phyloP scores from a whole-genome alignment of 2,113 vertebrate genomes.

The Ellobius talpinus region DNA sequence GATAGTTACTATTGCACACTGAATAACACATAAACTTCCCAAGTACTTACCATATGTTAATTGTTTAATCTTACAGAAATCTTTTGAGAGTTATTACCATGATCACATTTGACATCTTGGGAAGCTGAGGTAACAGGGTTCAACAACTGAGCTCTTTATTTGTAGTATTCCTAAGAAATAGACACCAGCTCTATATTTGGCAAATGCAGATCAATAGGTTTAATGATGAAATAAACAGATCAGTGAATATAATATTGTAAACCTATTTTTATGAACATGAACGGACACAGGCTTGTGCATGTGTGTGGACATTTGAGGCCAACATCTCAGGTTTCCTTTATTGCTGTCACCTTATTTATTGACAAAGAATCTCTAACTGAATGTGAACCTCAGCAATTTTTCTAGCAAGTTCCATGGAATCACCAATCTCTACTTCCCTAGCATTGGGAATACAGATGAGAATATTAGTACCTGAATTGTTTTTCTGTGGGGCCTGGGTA shows the following conservation, averaged over 20 bases:
- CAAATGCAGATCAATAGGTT: not conserved
- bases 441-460: not conserved
- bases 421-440: not conserved
- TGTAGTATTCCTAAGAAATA: not conserved
- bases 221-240: not conserved
- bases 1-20: too few relatives aligned
- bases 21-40: not conserved
- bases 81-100: not conserved
- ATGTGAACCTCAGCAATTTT: too few relatives aligned
- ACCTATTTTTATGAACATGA: not conserved
- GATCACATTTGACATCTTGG: not conserved
- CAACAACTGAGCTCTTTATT: not conserved
- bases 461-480: not conserved
- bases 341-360: not conserved
- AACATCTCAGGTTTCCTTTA: not conserved
- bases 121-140: not conserved
- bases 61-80: not conserved
- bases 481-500: too few relatives aligned
- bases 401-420: not conserved
- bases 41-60: not conserved
- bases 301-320: too few relatives aligned
- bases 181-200: not conserved
- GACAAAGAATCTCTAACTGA: not conserved
- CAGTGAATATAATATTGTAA: not conserved
- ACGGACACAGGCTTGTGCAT: not conserved